Evolutionary conservation across 1,140 invertebrate species (phyloP).

Genomic region (Eriosoma lanigerum): DNA sequence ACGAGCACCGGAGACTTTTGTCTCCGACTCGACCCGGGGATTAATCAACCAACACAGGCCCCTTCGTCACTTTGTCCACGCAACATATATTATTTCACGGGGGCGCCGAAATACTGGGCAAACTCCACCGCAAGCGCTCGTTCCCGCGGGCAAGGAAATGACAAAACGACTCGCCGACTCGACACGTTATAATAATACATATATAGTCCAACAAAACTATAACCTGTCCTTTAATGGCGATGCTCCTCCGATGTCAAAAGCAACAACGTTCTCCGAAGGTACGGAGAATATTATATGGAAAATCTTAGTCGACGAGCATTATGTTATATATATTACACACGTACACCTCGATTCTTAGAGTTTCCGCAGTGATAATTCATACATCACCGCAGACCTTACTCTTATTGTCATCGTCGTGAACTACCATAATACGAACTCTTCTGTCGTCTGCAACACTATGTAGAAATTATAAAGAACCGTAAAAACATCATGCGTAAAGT

Average conservation of each 20-base stretch:
- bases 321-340: too few relatives aligned
- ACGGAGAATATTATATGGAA: too few relatives aligned
- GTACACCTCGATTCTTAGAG: background rate
- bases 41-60: conserved; percentile 30
- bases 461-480: too few relatives aligned
- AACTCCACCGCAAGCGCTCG: background rate
- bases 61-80: background rate
- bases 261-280: background rate
- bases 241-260: conserved; percentile 4
- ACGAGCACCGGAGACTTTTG: conserved; percentile 50
- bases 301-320: too few relatives aligned
- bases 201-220: background rate
- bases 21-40: conserved; percentile 42
- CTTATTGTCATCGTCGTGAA: background rate
- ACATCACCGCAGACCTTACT: background rate
- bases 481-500: too few relatives aligned
- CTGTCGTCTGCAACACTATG: background rate
- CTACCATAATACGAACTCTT: background rate
- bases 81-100: background rate
- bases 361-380: background rate
- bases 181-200: background rate
- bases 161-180: conserved; percentile 38
- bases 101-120: background rate
- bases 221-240: conserved; percentile 14
- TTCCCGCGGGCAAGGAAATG: background rate